Conservation (phyloP, 2,888 invertebrate genomes). For the Heliconius aoede region DNA sequence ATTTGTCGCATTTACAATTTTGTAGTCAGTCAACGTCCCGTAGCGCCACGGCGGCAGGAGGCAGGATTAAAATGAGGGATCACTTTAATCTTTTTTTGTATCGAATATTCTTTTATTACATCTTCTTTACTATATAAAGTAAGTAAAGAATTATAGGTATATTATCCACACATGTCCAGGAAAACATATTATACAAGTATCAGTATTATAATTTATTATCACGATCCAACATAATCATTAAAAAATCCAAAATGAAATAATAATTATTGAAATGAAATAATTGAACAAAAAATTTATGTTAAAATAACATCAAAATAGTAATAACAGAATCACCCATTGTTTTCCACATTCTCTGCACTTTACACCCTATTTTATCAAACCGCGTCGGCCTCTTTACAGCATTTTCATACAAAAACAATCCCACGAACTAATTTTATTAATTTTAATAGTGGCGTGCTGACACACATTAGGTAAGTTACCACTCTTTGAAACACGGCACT, state of each 20-base stretch:
- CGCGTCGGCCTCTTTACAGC: slow-evolving; percentile 37
- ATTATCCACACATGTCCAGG: no score
- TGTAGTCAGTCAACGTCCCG: no score
- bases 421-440: slow-evolving; percentile 76
- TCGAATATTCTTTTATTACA: no score
- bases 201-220: not conserved
- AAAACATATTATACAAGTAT: no score
- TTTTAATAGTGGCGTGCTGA: slow-evolving; percentile 81
- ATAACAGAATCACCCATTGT: slow-evolving; percentile 17
- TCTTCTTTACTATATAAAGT: no score
- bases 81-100: no score
- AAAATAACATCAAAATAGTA: not conserved
- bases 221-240: not conserved
- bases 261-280: no score
- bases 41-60: no score
- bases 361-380: slow-evolving; percentile 36
- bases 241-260: not conserved
- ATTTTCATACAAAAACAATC: slow-evolving; percentile 39
- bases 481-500: slow-evolving; percentile 72
- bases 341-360: slow-evolving; percentile 30
- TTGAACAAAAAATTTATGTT: not conserved
- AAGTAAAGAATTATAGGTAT: no score
- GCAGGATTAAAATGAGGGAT: no score
- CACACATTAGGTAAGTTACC: slow-evolving; percentile 66
- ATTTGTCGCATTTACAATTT: no score